Evolutionary conservation across 2,888 invertebrate species (phyloP).

Genomic region (Theodoxus fluviatilis): DNA sequence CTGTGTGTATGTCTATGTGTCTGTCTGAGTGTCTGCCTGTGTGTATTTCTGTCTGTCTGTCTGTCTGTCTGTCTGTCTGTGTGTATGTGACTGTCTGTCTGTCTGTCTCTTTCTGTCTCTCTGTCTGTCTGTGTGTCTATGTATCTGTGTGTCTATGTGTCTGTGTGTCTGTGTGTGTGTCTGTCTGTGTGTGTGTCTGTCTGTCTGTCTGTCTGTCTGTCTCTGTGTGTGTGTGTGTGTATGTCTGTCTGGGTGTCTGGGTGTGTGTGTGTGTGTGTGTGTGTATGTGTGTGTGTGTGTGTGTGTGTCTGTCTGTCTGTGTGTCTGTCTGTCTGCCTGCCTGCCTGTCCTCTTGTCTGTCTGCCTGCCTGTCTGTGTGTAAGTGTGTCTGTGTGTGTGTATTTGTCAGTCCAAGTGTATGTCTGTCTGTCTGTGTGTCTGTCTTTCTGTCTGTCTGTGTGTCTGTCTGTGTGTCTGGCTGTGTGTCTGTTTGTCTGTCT

Average conservation of each 20-base stretch:
- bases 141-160: constrained; percentile 7
- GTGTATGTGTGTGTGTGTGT: constrained; percentile 8
- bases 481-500: not conserved
- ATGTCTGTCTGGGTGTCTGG: too few relatives aligned
- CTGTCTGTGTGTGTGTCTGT: not conserved
- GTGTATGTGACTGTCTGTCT: not conserved
- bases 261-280: constrained; percentile 3
- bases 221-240: too few relatives aligned
- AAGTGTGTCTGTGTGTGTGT: not conserved
- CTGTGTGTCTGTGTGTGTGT: constrained; percentile 5
- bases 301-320: not conserved
- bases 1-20: not conserved
- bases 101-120: not conserved
- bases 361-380: not conserved
- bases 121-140: constrained; percentile 7
- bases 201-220: not conserved
- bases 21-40: not conserved
- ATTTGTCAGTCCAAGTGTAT: not conserved
- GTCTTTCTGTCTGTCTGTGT: not conserved
- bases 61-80: not conserved
- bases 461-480: not conserved
- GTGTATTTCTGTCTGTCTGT: not conserved
- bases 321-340: not conserved
- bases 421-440: not conserved
- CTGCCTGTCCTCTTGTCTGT: not conserved